A percentile compares a stretch with the other conserved stretches of the same genome.
These are phyloP conservation scores for Polypterus senegalus DNA, from an alignment of 2,113 vertebrate genomes.

Conservation along the genomic window DNA sequence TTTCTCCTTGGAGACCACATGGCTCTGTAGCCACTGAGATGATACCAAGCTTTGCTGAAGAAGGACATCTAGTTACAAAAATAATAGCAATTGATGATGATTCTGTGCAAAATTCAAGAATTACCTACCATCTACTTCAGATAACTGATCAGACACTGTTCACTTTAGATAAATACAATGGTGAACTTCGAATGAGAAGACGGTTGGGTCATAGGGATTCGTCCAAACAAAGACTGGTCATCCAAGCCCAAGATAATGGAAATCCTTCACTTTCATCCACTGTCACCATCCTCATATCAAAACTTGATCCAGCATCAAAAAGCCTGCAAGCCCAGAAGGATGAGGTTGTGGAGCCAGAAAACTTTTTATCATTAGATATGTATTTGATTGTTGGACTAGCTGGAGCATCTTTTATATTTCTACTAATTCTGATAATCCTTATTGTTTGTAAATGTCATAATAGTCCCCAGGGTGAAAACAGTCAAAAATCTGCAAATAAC, in stretches of 20 bases:
- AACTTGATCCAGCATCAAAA: conserved; percentile 1
- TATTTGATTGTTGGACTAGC: conserved; percentile 7
- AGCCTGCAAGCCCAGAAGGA: not conserved
- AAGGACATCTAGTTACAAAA: conserved; percentile 8
- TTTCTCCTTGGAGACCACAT: not conserved
- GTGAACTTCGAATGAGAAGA: conserved; percentile 8
- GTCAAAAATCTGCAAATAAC: too few relatives aligned
- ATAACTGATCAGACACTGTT: conserved; percentile 8
- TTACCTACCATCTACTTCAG: conserved; percentile 7
- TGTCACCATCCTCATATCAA: conserved; percentile 7
- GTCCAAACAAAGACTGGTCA: conserved; percentile 1
- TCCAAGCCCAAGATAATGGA: conserved; percentile 5
- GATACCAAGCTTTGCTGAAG: not conserved
- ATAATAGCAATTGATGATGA: conserved; percentile 12
- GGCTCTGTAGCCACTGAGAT: conserved; percentile 5
- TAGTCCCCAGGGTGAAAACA: too few relatives aligned
- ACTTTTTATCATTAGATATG: conserved; percentile 7
- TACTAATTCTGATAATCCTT: conserved; percentile 1
- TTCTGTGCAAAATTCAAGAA: conserved; percentile 6
- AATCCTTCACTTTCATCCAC: conserved; percentile 7
- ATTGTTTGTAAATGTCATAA: conserved; percentile 8
- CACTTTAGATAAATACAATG: conserved; percentile 1
- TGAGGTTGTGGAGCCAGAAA: not conserved
- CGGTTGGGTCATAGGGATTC: conserved; percentile 3
- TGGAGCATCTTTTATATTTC: conserved; percentile 4